Conservation (phyloP, 2,113 vertebrate species). For the Orycteropus afer region DNA sequence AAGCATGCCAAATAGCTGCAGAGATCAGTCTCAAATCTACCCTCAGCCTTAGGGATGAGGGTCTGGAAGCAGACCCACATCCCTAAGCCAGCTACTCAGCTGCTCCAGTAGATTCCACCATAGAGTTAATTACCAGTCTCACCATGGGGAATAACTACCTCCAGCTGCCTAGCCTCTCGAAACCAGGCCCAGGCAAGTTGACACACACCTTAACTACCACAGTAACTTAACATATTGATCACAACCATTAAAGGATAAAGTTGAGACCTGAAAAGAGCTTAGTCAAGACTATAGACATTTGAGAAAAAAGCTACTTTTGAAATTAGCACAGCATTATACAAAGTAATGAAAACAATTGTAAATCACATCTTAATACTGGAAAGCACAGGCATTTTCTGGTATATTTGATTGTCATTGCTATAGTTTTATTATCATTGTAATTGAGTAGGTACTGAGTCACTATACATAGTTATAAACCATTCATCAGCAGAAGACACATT, state of each 20-base stretch:
- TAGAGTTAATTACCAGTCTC: too few species aligned
- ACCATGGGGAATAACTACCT: too few species aligned
- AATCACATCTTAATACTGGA: conserved; percentile 28
- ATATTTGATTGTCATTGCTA: background rate
- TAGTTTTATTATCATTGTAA: background rate
- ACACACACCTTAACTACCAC: too few species aligned
- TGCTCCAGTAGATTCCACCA: too few species aligned
- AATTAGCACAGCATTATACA: conserved; percentile 47
- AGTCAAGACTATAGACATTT: conserved; percentile 54
- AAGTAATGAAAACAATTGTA: conserved; percentile 50
- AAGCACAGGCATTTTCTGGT: background rate
- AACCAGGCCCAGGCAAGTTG: too few species aligned
- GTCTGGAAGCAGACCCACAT: too few species aligned
- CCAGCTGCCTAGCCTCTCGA: too few species aligned
- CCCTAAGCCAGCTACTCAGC: too few species aligned
- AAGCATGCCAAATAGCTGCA: too few species aligned
- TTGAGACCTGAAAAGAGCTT: conserved; percentile 48
- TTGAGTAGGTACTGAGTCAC: background rate
- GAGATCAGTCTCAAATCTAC: too few species aligned
- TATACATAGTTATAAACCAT: background rate
- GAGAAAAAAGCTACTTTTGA: conserved; percentile 62
- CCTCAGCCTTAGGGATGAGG: too few species aligned
- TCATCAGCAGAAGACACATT: background rate
- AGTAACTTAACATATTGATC: conserved; percentile 67
- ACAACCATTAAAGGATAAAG: conserved; percentile 55